Conservation (phyloP, 2,113 vertebrate species). For the Pterophyllum scalare region DNA sequence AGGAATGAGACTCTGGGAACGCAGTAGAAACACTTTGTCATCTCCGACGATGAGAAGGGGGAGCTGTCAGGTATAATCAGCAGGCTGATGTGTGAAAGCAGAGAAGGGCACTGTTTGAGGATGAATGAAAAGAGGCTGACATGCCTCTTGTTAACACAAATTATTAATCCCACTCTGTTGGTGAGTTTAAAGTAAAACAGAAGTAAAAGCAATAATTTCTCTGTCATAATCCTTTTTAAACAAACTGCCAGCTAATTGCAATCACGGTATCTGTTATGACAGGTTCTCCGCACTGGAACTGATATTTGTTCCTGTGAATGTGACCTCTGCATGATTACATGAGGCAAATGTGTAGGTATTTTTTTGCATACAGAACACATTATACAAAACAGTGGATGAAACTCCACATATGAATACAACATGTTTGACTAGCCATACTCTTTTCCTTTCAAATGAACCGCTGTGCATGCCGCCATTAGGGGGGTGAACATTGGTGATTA, state of each 20-base stretch:
- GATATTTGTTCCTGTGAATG: slow-evolving; percentile 1
- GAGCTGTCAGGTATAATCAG: slow-evolving; percentile 65
- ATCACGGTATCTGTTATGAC: slow-evolving; percentile 17
- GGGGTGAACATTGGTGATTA: neutral
- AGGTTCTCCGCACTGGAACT: slow-evolving; percentile 4
- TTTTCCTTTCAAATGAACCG: slow-evolving; percentile 56
- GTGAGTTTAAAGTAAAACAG: slow-evolving; percentile 47
- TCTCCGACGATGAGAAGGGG: slow-evolving; percentile 58
- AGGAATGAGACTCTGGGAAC: slow-evolving; percentile 63
- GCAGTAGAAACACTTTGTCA: slow-evolving; percentile 66
- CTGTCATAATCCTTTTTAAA: slow-evolving; percentile 28
- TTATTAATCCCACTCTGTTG: slow-evolving; percentile 53
- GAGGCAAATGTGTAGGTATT: slow-evolving; percentile 39
- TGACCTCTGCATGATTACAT: slow-evolving; percentile 47
- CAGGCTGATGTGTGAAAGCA: slow-evolving; percentile 44
- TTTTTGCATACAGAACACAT: slow-evolving; percentile 36
- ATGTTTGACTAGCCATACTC: slow-evolving; percentile 14
- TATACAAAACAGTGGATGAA: slow-evolving; percentile 45
- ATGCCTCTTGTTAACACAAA: slow-evolving; percentile 65
- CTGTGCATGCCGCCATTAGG: neutral
- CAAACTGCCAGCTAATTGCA: slow-evolving; percentile 19
- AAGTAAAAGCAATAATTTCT: slow-evolving; percentile 42
- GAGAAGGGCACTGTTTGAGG: slow-evolving; percentile 48
- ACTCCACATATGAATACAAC: neutral
- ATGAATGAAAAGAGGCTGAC: slow-evolving; percentile 48